Base-by-base conservation (phyloP, 2,113 vertebrate species). In the Peucedramus taeniatus region DNA sequence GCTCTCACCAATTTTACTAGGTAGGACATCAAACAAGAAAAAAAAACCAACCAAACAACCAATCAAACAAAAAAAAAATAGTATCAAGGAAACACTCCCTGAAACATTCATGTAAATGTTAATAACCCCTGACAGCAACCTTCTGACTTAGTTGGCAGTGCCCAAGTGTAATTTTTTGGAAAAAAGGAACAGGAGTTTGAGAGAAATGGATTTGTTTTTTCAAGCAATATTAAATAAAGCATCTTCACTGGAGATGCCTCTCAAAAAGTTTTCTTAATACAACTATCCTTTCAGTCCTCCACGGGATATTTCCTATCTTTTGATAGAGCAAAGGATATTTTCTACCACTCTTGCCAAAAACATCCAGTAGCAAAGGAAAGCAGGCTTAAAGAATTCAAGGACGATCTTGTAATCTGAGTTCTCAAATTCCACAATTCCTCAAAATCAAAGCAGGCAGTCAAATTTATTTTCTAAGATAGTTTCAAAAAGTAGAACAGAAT, bases 11-110 rank as follows among this genome's bases (percentile, higher is more conserved):
- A 14, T 49, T 96, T 50, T 49, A 74, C 28, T 81, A 83, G 61
- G 27, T 65, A 77, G 11, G n/a, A 70, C 49, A 75, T 79, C 30
- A 84, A 90, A 76, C 11, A 37, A 56, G 37, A 51, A 33, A 57
- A 33, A 57, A 51, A 13, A 3, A 1, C 0, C 18, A 44, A 28
- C 10, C n/a, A n/a, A n/a, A n/a, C n/a, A n/a, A n/a, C n/a, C n/a
- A n/a, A n/a, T n/a, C n/a, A n/a, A n/a, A n/a, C n/a, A n/a, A n/a
- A n/a, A n/a, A n/a, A n/a, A n/a, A n/a, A n/a, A n/a, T n/a, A n/a
- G n/a, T 27, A 39, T 20, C 37, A 70, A 45, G 27, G 33, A 53
- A 80, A 71, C 12, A 40, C 15, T 53, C 23, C 21, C 28, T 64
- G 61, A 40, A 28, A n/a, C 19, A 37, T 64, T 60, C 54, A 27